A percentile compares a stretch with the other conserved stretches of the same genome.
Conservation (phyloP, 2,113 vertebrate genomes). For the Bubalus kerabau region DNA sequence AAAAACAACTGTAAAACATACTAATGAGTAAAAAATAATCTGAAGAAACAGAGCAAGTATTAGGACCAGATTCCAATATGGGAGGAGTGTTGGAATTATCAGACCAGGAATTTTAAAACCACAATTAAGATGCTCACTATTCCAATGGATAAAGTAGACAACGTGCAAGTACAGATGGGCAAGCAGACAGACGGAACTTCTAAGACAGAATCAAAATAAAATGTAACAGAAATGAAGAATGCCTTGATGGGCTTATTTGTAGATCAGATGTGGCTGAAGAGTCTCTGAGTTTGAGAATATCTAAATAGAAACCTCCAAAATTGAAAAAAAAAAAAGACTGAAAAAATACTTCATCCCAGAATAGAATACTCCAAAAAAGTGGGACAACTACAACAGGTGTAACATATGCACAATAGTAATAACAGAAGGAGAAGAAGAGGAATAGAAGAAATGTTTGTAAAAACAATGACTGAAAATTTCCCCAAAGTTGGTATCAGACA, state of each 20-base stretch:
- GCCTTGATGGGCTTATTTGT: background rate
- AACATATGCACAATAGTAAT: background rate
- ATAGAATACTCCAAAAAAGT: background rate
- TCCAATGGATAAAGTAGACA: background rate
- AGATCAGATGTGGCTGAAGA: background rate
- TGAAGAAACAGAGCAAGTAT: background rate
- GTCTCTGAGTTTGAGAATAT: background rate
- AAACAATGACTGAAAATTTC: background rate
- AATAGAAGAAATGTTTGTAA: background rate
- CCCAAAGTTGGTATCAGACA: background rate
- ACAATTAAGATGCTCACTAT: background rate
- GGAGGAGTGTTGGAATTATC: background rate
- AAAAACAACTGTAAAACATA: background rate
- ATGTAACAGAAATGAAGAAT: background rate
- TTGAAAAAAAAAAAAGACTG: background rate
- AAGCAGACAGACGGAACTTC: background rate
- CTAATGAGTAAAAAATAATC: background rate
- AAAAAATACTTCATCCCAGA: background rate
- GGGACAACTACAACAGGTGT: background rate
- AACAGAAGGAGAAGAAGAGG: background rate
- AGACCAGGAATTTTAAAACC: background rate
- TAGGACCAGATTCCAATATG: background rate
- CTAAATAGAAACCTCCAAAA: background rate
- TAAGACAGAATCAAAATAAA: background rate
- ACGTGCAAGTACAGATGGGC: background rate